phyloP scores from a whole-genome alignment of 1,140 invertebrate species.

The Bombyx mori region ASM3026992v2 NC_085124.1:9082501-9083000 shows the following conservation, averaged over 20 bases:
- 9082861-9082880: constrained; percentile 69
- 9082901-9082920: constrained; percentile 51
- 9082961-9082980: constrained; percentile 66
- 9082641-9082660: too few relatives aligned
- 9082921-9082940: constrained; percentile 66
- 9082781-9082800: constrained; percentile 63
- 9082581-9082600: too few relatives aligned
- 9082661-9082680: too few relatives aligned
- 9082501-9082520: constrained; percentile 33
- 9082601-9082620: too few relatives aligned
- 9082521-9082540: constrained; percentile 31
- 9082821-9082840: constrained; percentile 72
- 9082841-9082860: constrained; percentile 60
- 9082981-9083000: constrained; percentile 71
- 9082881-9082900: constrained; percentile 62
- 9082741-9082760: too few relatives aligned
- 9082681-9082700: too few relatives aligned
- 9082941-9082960: constrained; percentile 67
- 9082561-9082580: neutral
- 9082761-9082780: constrained; percentile 35
- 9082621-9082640: too few relatives aligned
- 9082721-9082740: too few relatives aligned
- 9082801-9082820: constrained; percentile 65
- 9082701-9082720: too few relatives aligned
- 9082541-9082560: constrained; percentile 28